phyloP scores from a whole-genome alignment of 2,888 invertebrate genomes.

The Elysia crispata region DNA sequence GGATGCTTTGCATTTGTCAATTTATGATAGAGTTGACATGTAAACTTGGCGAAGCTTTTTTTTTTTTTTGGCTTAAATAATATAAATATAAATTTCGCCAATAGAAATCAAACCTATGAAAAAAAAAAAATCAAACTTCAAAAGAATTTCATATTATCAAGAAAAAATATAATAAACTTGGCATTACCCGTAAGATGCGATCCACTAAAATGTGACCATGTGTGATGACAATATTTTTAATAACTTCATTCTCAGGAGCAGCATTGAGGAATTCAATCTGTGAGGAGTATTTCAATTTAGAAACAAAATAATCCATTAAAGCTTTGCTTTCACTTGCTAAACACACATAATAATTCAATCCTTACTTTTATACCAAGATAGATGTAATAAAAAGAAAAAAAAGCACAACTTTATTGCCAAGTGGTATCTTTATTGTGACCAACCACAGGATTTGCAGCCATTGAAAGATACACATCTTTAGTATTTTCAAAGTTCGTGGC shows the following conservation, averaged over 20 bases:
- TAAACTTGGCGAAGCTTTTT: no score
- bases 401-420: not conserved
- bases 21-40: no score
- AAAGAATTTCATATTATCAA: no score
- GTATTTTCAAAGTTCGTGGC: no score
- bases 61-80: no score
- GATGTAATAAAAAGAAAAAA: not conserved
- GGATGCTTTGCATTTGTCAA: no score
- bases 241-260: constrained; percentile 75
- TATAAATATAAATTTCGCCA: not conserved
- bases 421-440: not conserved
- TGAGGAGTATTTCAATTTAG: not conserved
- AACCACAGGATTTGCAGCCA: no score
- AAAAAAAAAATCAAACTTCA: not conserved
- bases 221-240: constrained; percentile 79
- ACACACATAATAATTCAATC: not conserved
- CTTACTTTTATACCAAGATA: not conserved
- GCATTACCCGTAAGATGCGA: constrained; percentile 79
- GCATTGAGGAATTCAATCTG: constrained; percentile 81
- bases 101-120: not conserved
- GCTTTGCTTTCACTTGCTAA: not conserved
- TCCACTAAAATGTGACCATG: constrained; percentile 82
- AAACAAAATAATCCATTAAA: not conserved
- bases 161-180: no score
- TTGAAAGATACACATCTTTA: no score